Evolutionary conservation across 2,797 vertebrate species (phyloP).

Genomic region (Coranthus polyacanthus): DNA sequence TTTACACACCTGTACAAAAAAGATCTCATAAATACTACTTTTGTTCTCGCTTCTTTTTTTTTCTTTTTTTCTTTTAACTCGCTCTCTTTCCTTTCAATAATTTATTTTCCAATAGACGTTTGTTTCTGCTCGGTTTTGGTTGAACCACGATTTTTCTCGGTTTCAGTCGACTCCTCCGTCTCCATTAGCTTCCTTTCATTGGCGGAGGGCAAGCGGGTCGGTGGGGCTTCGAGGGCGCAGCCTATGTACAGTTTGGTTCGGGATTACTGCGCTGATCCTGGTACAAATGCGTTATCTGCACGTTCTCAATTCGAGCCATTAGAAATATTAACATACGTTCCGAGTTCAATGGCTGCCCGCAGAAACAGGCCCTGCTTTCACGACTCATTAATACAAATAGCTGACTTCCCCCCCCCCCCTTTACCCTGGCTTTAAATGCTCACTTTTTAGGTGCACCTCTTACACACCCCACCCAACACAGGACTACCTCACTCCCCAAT

Average conservation of each 20-base stretch:
- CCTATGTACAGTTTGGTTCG: slow-evolving; percentile 3
- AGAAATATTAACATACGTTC: background rate
- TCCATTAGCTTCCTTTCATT: slow-evolving; percentile 51
- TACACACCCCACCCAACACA: slow-evolving; percentile 40
- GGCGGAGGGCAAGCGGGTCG: slow-evolving; percentile 48
- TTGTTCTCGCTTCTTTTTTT: slow-evolving; percentile 58
- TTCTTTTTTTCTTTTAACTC: slow-evolving; percentile 16
- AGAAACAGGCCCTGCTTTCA: slow-evolving; percentile 2
- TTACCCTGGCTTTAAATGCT: slow-evolving; percentile 16
- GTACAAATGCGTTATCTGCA: slow-evolving; percentile 2
- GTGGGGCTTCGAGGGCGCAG: slow-evolving; percentile 19
- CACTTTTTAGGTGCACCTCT: slow-evolving; percentile 35
- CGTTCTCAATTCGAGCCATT: slow-evolving; percentile 15
- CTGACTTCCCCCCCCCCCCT: too few relatives aligned
- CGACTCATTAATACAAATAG: background rate
- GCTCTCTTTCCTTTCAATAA: slow-evolving; percentile 67
- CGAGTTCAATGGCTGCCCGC: background rate
- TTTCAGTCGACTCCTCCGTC: slow-evolving; percentile 20
- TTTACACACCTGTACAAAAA: slow-evolving; percentile 87
- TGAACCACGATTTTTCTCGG: slow-evolving; percentile 53
- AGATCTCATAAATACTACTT: slow-evolving; percentile 86
- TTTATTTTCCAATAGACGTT: slow-evolving; percentile 82
- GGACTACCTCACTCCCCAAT: slow-evolving; percentile 63
- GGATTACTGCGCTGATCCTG: background rate
- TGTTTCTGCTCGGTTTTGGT: slow-evolving; percentile 77